Evolutionary conservation across 2,797 vertebrate species (phyloP), one percentile per base, ranked within the genome.

Genomic region (Coluber constrictor): DNA sequence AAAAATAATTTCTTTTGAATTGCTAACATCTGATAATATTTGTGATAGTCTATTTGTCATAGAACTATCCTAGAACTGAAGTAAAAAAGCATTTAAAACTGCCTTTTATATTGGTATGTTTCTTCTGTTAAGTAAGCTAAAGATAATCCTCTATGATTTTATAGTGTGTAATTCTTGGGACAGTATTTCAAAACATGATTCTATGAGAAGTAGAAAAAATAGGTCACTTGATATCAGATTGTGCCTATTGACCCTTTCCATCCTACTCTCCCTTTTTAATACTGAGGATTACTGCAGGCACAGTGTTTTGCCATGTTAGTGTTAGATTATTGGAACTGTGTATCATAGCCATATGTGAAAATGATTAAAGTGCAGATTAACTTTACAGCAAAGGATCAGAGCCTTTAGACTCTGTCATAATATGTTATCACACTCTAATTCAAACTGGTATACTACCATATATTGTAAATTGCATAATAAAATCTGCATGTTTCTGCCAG

Each of bases 291-390:
- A 97, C 95, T 95, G 91, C 43, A 94, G 86, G 91, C 95, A 96
- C 95, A 95, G 94, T 95, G 89, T 94, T 94, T 96, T 96, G 96
- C 37, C 91, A 91, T 90, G 94, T 94, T 96, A 96, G 93, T 93
- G 95, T 95, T 94, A 97, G 97, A 98, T 98, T 98, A 98, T 96
- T 96, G 95, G 96, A 97, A 94, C 95, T 95, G 56, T 93, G 92
- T 95, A 96, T 86, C 86, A 95, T 95, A 96, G 95, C 96, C 96
- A 95, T 97, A 97, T 97, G 97, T 97, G 95, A 95, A 95, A 96
- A 97, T 96, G 94, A 97, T 96, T 98, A 97, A 98, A 98, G 96
- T 96, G 96, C 95, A 95, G 96, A 97, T 98, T 98, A 98, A 96
- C 90, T 94, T 95, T 94, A 92, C 88, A 92, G 95, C 61, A 70